phyloP scores from a whole-genome alignment of 2,888 invertebrate genomes.

The Venusia cambrica region DNA sequence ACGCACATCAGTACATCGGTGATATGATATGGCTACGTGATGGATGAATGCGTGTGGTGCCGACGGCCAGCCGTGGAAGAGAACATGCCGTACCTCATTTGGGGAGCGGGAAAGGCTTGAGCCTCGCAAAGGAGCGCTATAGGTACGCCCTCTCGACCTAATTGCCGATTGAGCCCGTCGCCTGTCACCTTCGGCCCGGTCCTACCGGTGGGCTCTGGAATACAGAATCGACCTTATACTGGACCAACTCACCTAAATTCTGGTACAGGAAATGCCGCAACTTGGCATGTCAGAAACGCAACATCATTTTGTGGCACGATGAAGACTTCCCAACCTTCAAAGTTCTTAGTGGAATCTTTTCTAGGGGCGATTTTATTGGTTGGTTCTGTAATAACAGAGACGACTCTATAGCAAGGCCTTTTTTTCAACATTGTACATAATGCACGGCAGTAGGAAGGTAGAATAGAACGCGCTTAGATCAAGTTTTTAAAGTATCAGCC shows the following conservation, averaged over 20 bases:
- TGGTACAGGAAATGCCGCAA: slow-evolving; percentile 86
- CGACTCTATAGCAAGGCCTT: slow-evolving; percentile 37
- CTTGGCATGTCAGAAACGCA: slow-evolving; percentile 84
- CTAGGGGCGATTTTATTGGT: slow-evolving; percentile 85
- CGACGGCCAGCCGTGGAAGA: slow-evolving; percentile 55
- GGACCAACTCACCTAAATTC: slow-evolving; percentile 84
- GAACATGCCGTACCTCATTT: slow-evolving; percentile 84
- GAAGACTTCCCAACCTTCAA: slow-evolving; percentile 84
- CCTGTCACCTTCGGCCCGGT: slow-evolving; percentile 85
- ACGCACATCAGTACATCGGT: slow-evolving; percentile 73
- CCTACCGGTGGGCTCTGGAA: slow-evolving; percentile 86
- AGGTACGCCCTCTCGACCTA: slow-evolving; percentile 64
- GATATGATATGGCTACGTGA: slow-evolving; percentile 70
- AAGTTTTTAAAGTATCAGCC: too few species aligned
- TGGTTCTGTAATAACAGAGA: slow-evolving; percentile 82
- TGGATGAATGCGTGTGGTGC: slow-evolving; percentile 74
- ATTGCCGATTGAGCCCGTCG: slow-evolving; percentile 81
- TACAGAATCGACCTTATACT: slow-evolving; percentile 53
- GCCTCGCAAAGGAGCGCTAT: slow-evolving; percentile 88
- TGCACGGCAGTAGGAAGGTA: too few species aligned
- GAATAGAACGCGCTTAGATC: too few species aligned
- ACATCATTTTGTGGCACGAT: slow-evolving; percentile 70
- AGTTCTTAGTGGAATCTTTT: slow-evolving; percentile 73
- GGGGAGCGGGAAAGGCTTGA: slow-evolving; percentile 89
- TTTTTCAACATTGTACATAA: too few species aligned